phyloP scores from a whole-genome alignment of 1,140 invertebrate species.

The Cotesia typhae region DNA sequence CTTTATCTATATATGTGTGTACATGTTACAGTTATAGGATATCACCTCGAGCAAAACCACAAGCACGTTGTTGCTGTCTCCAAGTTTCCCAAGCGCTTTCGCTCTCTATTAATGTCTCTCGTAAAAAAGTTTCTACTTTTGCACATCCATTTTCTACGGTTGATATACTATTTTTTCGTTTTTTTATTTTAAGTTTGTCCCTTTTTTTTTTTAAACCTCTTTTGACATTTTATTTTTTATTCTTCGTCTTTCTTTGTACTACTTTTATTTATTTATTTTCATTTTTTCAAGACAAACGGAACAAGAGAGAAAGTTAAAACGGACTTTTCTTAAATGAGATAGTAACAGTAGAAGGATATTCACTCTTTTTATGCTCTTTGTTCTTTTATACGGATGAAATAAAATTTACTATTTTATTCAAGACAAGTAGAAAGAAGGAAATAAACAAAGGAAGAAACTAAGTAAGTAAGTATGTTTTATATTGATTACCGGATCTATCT shows the following conservation, averaged over 20 bases:
- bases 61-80: conserved; percentile 23
- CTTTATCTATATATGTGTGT: not conserved
- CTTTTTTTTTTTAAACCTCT: conserved; percentile 1
- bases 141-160: conserved; percentile 17
- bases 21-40: no score
- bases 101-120: conserved; percentile 38
- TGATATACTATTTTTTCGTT: conserved; percentile 31
- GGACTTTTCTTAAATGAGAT: not conserved
- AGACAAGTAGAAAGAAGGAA: no score
- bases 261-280: no score
- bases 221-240: conserved; percentile 20
- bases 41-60: conserved; percentile 2
- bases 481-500: conserved; percentile 4
- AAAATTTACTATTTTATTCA: conserved; percentile 21
- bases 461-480: conserved; percentile 7
- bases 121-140: conserved; percentile 28
- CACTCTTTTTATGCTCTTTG: not conserved
- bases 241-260: not conserved
- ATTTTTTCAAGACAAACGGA: not conserved
- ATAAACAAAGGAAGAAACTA: not conserved
- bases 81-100: conserved; percentile 20
- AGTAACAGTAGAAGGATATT: not conserved
- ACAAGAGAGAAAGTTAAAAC: conserved; percentile 2
- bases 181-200: no score
- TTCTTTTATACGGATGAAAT: conserved; percentile 24